Evolutionary conservation across 2,888 invertebrate species (phyloP).

Genomic region (Atethmia centrago): DNA sequence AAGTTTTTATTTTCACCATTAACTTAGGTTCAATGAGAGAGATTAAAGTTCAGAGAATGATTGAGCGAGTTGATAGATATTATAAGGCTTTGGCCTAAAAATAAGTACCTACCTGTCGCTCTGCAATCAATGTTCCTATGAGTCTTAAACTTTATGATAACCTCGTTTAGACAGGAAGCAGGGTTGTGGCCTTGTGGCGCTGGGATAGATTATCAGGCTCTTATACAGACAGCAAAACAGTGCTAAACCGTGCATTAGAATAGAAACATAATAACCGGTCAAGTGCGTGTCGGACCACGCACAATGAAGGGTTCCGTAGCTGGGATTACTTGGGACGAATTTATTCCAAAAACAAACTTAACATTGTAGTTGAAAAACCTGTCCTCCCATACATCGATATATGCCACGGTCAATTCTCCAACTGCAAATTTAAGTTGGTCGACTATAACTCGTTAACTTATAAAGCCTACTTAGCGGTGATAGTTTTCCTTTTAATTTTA

Average conservation of each 20-base stretch:
- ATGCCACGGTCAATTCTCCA: too few species aligned
- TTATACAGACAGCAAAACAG: not conserved
- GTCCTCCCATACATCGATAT: too few species aligned
- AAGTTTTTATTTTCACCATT: constrained; percentile 50
- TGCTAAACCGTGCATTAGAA: not conserved
- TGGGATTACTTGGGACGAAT: too few species aligned
- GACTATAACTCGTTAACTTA: too few species aligned
- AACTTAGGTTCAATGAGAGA: constrained; percentile 14
- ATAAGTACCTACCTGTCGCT: not conserved
- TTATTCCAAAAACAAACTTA: too few species aligned
- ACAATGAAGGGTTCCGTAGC: too few species aligned
- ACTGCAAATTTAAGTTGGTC: too few species aligned
- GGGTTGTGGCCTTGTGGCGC: not conserved
- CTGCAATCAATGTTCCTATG: not conserved
- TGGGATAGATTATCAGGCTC: not conserved
- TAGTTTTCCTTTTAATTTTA: too few species aligned
- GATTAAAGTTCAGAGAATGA: constrained; percentile 3
- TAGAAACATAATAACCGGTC: not conserved
- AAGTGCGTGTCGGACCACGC: too few species aligned
- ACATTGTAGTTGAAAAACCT: too few species aligned
- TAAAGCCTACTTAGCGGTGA: too few species aligned
- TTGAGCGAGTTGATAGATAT: not conserved
- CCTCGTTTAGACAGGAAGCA: constrained; percentile 7
- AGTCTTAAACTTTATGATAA: constrained; percentile 1
- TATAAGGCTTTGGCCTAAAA: too few species aligned